Evolutionary conservation across 2,888 invertebrate genomes (phyloP).

Genomic region (Mimumesa dahlbomi): DNA sequence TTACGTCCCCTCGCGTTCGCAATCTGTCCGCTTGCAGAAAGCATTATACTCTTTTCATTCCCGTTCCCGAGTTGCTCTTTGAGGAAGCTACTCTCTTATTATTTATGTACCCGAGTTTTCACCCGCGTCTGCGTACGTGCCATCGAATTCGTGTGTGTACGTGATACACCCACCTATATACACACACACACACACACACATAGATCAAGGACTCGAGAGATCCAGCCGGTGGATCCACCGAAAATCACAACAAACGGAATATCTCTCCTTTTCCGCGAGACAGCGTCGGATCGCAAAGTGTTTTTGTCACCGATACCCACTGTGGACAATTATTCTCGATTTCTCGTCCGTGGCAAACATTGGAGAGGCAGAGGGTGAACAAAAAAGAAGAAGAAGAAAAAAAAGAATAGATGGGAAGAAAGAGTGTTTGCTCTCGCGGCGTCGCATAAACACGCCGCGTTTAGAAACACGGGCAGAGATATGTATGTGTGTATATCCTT

Average conservation of each 20-base stretch:
- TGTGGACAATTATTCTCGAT: too few relatives aligned
- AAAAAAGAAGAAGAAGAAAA: too few relatives aligned
- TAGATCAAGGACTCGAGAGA: too few relatives aligned
- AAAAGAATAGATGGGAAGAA: neutral
- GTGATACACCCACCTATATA: neutral
- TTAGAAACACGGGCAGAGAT: neutral
- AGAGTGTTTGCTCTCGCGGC: constrained; percentile 2
- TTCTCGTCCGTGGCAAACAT: too few relatives aligned
- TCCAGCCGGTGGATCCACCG: too few relatives aligned
- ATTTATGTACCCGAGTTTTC: neutral
- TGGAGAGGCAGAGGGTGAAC: too few relatives aligned
- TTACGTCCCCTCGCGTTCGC: neutral
- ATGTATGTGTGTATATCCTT: too few relatives aligned
- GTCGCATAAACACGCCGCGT: constrained; percentile 16
- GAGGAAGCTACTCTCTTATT: neutral
- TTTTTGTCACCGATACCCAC: too few relatives aligned
- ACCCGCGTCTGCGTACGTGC: neutral
- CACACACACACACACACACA: too few relatives aligned
- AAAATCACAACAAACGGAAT: too few relatives aligned
- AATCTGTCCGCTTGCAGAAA: neutral
- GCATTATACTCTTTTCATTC: neutral
- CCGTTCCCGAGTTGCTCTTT: neutral
- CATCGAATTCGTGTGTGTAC: neutral
- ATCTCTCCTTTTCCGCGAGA: too few relatives aligned
- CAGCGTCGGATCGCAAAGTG: too few relatives aligned